Evolutionary conservation across 2,797 vertebrate genomes (phyloP).

Genomic region (Paedocypris micromegethes): DNA sequence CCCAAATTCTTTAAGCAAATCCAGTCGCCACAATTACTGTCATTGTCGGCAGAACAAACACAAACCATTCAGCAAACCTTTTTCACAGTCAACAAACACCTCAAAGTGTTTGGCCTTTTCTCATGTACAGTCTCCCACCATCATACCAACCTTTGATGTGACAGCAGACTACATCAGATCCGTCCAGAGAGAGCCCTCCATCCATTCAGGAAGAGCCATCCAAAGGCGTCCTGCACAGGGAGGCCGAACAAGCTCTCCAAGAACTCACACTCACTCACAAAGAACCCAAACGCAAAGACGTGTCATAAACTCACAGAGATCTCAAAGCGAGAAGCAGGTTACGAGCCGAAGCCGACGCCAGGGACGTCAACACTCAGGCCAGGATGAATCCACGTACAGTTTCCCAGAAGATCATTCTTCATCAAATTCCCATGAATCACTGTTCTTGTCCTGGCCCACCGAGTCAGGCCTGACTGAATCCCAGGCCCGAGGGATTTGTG

Average conservation of each 20-base stretch:
- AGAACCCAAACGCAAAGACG: slow-evolving; percentile 20
- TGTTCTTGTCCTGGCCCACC: slow-evolving; percentile 69
- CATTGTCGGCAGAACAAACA: slow-evolving; percentile 59
- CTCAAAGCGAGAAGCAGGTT: slow-evolving; percentile 12
- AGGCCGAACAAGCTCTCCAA: slow-evolving; percentile 13
- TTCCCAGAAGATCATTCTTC: slow-evolving; percentile 74
- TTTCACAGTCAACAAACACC: slow-evolving; percentile 38
- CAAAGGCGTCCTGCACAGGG: slow-evolving; percentile 24
- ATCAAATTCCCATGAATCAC: slow-evolving; percentile 47
- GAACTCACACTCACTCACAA: not conserved
- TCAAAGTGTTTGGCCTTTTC: slow-evolving; percentile 63
- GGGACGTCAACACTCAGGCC: slow-evolving; percentile 54
- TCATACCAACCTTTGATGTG: slow-evolving; percentile 78
- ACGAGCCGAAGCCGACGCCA: slow-evolving; percentile 58
- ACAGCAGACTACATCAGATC: slow-evolving; percentile 66
- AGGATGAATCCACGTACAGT: slow-evolving; percentile 68
- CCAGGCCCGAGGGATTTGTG: slow-evolving; percentile 62
- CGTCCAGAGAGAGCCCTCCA: slow-evolving; percentile 49
- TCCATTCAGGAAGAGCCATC: slow-evolving; percentile 29
- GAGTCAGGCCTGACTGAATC: slow-evolving; percentile 66
- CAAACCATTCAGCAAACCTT: slow-evolving; percentile 48
- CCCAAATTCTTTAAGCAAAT: slow-evolving; percentile 51
- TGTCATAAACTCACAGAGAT: slow-evolving; percentile 18
- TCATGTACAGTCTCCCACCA: slow-evolving; percentile 56
- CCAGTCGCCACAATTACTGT: slow-evolving; percentile 63